Evolutionary conservation across 1,140 invertebrate species (phyloP), one percentile per base, ranked within the genome.

Genomic region (Pristionchus pacificus): DNA sequence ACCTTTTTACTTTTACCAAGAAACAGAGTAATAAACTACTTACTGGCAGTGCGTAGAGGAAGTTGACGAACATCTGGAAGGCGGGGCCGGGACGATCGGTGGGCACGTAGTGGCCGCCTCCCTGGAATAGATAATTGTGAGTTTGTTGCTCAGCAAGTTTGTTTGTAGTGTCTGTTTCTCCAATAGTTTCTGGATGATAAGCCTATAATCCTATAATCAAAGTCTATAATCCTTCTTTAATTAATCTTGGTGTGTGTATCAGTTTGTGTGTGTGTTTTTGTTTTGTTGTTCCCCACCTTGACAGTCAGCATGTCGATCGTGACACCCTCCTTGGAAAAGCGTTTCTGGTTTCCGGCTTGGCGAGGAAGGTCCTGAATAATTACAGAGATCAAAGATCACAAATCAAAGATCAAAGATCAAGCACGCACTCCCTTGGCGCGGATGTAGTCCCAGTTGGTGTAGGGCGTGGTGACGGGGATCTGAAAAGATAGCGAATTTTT

Each of bases 71-170:
- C 77, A 85, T 80, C 62, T 84, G 75, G n/a, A 87, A 79, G 13
- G 86, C 85, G 68, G 80, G 83, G 10, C 76, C 78, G 58, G 87
- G 86, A 74, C 84, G 84, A 75, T 88, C 86, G 72, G 83, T 83
- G 2, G 87, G 87, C 1, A 88, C 87, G 86, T 87, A 87, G 78
- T 88, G 87, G 67, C 87, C 87, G 71, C 86, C 83, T 29, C 86
- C 87, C 80, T 85, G 32, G 33, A 70, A 15, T 30, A 28, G n/a
- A 2, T 27, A 27, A 61, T 27, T 27, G n/a, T n/a, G n/a, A n/a
- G n/a, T n/a, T n/a, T n/a, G n/a, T n/a, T n/a, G n/a, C n/a, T n/a
- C n/a, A n/a, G n/a, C n/a, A n/a, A n/a, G n/a, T n/a, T n/a, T n/a
- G n/a, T n/a, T n/a, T n/a, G n/a, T n/a, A n/a, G n/a, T n/a, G n/a